Conservation (phyloP, 2,888 invertebrate genomes). For the Mesorhabditis spiculigera region DNA sequence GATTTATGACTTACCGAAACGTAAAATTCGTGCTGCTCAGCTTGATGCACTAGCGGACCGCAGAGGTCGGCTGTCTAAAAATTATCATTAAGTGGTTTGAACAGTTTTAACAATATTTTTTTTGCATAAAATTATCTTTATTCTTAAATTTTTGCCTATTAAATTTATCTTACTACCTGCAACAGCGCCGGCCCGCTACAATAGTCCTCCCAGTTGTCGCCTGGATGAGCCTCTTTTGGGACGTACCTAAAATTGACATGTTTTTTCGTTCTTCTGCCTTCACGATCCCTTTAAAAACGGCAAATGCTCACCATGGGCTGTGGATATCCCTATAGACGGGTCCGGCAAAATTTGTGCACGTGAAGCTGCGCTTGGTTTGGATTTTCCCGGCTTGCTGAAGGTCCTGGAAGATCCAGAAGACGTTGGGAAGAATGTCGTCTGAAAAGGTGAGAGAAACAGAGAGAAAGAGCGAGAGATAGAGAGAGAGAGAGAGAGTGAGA, state of each 20-base stretch:
- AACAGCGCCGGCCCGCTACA: not conserved
- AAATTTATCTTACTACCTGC: not conserved
- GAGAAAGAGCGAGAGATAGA: no score
- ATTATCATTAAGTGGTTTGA: not conserved
- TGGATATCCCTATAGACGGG: not conserved
- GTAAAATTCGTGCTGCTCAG: not conserved
- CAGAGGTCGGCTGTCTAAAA: not conserved
- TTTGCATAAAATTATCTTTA: not conserved
- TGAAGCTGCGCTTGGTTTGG: not conserved
- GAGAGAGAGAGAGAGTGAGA: no score
- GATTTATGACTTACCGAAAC: not conserved
- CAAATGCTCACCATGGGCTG: not conserved
- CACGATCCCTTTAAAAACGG: not conserved
- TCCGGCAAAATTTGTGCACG: not conserved
- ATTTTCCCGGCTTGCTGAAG: not conserved
- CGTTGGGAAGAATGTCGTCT: not conserved
- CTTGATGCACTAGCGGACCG: not conserved
- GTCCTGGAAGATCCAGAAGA: not conserved
- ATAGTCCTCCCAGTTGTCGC: not conserved
- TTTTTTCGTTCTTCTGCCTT: not conserved
- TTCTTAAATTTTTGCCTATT: not conserved
- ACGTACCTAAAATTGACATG: not conserved
- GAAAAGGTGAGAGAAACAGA: no score
- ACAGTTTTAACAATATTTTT: not conserved
- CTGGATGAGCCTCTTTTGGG: not conserved